Conservation (phyloP, 2,113 vertebrate genomes). For the Dolichallabes microphthalmus region DNA sequence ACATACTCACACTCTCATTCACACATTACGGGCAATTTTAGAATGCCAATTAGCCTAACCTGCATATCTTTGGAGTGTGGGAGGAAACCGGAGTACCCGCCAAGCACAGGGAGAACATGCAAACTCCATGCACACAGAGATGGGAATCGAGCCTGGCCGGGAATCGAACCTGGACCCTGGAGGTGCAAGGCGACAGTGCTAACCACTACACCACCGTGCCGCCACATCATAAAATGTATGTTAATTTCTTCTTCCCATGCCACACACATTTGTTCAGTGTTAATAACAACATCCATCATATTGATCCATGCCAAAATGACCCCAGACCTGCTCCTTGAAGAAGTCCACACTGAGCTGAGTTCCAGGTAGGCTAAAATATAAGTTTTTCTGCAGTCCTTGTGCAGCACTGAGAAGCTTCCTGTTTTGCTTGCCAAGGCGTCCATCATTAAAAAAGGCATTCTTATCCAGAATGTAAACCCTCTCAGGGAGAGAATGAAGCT, state of each 20-base stretch:
- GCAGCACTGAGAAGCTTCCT: slow-evolving; percentile 64
- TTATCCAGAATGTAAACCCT: slow-evolving; percentile 71
- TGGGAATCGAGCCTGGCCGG: no score
- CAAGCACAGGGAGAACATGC: no score
- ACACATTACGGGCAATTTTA: no score
- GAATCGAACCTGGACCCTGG: no score
- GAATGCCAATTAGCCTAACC: no score
- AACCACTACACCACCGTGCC: no score
- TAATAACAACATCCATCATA: background rate
- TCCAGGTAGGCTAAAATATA: slow-evolving; percentile 74
- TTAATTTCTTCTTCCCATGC: background rate
- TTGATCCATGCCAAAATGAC: background rate
- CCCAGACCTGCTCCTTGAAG: slow-evolving; percentile 74
- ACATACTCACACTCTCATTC: no score
- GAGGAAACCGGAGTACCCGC: no score
- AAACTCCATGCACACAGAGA: no score
- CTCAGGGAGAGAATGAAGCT: slow-evolving; percentile 71
- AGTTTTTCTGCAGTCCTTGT: slow-evolving; percentile 60
- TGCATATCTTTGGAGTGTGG: no score
- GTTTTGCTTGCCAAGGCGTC: slow-evolving; percentile 69
- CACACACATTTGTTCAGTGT: slow-evolving; percentile 8
- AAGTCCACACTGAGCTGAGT: slow-evolving; percentile 74
- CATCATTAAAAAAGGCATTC: slow-evolving; percentile 75
- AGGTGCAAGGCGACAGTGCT: no score
- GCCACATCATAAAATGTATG: background rate